A percentile compares a stretch with the other conserved stretches of the same genome.
Evolutionary conservation across 2,113 vertebrate genomes (phyloP).

Genomic region (Isichthys henryi): DNA sequence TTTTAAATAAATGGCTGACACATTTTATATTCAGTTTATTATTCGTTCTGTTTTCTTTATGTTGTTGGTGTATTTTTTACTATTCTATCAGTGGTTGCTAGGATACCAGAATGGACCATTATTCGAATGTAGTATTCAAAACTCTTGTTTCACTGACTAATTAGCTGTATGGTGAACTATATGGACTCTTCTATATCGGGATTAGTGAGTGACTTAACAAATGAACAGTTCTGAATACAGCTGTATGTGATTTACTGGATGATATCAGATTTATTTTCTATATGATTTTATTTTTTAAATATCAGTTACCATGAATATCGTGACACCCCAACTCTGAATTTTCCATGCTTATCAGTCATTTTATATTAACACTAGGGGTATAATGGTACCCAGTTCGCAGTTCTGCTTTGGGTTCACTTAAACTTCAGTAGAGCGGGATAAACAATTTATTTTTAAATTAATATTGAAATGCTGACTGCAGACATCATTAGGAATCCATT

Average conservation of each 20-base stretch:
- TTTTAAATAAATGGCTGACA: not conserved
- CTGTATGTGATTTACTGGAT: not conserved
- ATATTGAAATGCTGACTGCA: too few species aligned
- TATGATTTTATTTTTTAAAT: not conserved
- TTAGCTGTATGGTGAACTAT: not conserved
- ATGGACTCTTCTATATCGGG: not conserved
- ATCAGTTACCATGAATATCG: too few species aligned
- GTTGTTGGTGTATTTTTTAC: not conserved
- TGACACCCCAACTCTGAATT: not conserved
- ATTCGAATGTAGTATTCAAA: not conserved
- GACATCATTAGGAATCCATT: not conserved
- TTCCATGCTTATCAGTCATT: not conserved
- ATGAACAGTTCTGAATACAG: not conserved
- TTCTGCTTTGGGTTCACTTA: not conserved
- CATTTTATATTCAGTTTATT: not conserved
- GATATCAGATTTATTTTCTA: not conserved
- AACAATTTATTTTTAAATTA: not conserved
- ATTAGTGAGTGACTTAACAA: not conserved
- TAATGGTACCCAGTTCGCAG: not conserved
- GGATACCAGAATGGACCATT: not conserved
- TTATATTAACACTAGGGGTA: not conserved
- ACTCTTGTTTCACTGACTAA: not conserved
- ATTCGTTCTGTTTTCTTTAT: not conserved
- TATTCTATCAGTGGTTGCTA: not conserved
- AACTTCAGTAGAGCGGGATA: not conserved